phyloP scores from a whole-genome alignment of 2,888 invertebrate genomes.

The Andrena minutula region DNA sequence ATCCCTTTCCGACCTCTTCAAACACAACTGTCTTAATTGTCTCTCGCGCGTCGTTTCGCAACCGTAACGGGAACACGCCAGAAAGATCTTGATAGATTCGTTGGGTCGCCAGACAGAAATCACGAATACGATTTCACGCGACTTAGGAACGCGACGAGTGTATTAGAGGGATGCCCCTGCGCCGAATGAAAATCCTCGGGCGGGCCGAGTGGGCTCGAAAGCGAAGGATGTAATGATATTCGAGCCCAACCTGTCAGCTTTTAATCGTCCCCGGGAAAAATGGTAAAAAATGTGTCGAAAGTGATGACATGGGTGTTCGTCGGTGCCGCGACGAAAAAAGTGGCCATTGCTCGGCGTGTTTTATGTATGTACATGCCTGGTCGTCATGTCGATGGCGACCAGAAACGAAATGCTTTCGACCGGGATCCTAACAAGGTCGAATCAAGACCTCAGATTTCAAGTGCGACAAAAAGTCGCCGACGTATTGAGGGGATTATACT shows the following conservation, averaged over 20 bases:
- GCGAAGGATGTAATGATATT: conserved; percentile 18
- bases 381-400: conserved; percentile 1
- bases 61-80: not conserved
- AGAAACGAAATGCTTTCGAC: conserved; percentile 33
- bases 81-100: conserved; percentile 8
- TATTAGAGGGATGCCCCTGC: conserved; percentile 5
- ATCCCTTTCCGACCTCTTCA: not conserved
- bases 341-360: not conserved
- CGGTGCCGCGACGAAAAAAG: conserved; percentile 9
- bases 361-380: not conserved
- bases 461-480: conserved; percentile 21
- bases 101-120: not conserved
- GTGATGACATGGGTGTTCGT: conserved; percentile 47
- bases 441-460: conserved; percentile 43
- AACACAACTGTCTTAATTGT: not conserved
- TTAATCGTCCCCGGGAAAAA: conserved; percentile 33
- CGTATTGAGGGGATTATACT: conserved; percentile 28
- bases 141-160: conserved; percentile 6
- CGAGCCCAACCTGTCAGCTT: conserved; percentile 28
- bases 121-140: conserved; percentile 23
- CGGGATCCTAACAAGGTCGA: conserved; percentile 45
- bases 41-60: not conserved
- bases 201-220: not conserved
- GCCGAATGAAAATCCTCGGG: not conserved
- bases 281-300: conserved; percentile 44